Conservation (phyloP, 2,888 invertebrate genomes). For the Lepidocyrtinus sp. region DNA sequence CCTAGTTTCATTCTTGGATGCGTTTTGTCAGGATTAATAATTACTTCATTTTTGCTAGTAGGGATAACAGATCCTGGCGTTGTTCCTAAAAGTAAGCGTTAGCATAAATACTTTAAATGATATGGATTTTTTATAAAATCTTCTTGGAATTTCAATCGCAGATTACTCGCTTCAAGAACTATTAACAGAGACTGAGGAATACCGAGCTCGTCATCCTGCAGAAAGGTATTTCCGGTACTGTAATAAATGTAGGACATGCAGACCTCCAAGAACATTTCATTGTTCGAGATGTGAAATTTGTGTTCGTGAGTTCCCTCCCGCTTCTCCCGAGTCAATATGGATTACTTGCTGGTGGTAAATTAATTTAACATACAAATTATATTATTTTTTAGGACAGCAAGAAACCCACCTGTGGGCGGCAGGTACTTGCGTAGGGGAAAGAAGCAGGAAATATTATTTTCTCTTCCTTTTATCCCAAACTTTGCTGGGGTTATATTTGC, state of each 20-base stretch:
- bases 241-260: slow-evolving; percentile 39
- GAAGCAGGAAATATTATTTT: slow-evolving; percentile 30
- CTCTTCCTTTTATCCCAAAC: slow-evolving; percentile 29
- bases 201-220: slow-evolving; percentile 35
- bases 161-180: slow-evolving; percentile 45
- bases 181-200: slow-evolving; percentile 39
- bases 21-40: not conserved
- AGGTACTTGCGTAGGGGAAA: slow-evolving; percentile 49
- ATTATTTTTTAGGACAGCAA: slow-evolving; percentile 49
- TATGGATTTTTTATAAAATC: not conserved
- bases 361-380: too few relatives aligned
- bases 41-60: slow-evolving; percentile 12
- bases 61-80: slow-evolving; percentile 50
- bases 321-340: too few relatives aligned
- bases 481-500: slow-evolving; percentile 20
- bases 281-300: slow-evolving; percentile 51
- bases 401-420: slow-evolving; percentile 37
- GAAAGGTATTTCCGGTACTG: slow-evolving; percentile 46
- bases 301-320: slow-evolving; percentile 49
- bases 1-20: slow-evolving; percentile 21
- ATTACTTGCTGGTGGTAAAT: too few relatives aligned
- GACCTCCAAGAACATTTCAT: slow-evolving; percentile 50
- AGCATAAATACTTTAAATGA: not conserved
- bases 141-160: not conserved
- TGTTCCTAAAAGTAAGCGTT: slow-evolving; percentile 44